Evolutionary conservation across 1,140 invertebrate species (phyloP), one percentile per base, ranked within the genome.

Genomic region (Heliconius melpomene): DNA sequence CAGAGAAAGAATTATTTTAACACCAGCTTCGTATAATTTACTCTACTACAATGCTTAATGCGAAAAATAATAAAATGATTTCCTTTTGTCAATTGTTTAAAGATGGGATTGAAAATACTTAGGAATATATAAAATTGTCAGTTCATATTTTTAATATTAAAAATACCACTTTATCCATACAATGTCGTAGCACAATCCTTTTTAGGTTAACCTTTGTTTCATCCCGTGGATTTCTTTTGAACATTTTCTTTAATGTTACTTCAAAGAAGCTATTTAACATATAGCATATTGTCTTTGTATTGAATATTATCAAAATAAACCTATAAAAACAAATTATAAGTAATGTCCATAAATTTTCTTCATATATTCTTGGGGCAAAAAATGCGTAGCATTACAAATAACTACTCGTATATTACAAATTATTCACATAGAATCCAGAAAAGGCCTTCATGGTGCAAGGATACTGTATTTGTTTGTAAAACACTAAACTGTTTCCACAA

Each of bases 171-270:
- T 16, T 66, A 66, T 66, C 60, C 60, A 26, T 66, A 66, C 60
- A 66, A 66, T 29, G 16, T 66, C 29, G 60, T 29, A 29, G 60
- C 26, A 29, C 16, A 29, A 66, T 66, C 60, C 60, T 66, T 66
- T 66, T 66, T 29, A 66, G 60, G 60, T 66, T 66, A 66, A 66
- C 60, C 60, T 66, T 66, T 66, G 60, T 29, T 29, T 66, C 26
- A 66, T 66, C 60, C 13, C 2, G 26, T 29, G 26, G 60, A 66
- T 66, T 66, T 66, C 60, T 66, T 66, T 29, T 66, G 60, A 66
- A 66, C 60, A 66, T 66, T 66, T 66, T 18, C 26, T 29, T 66
- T 66, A 23, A 60, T 29, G 60, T 66, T 66, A 66, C 26, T 29
- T 66, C 60, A 66, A 66, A 29, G n/a, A n/a, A 1, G 23, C 57